A percentile compares a stretch with the other conserved stretches of the same genome.
Evolutionary conservation across 2,113 vertebrate genomes (phyloP).

Genomic region (Corythoichthys haematopterus): DNA sequence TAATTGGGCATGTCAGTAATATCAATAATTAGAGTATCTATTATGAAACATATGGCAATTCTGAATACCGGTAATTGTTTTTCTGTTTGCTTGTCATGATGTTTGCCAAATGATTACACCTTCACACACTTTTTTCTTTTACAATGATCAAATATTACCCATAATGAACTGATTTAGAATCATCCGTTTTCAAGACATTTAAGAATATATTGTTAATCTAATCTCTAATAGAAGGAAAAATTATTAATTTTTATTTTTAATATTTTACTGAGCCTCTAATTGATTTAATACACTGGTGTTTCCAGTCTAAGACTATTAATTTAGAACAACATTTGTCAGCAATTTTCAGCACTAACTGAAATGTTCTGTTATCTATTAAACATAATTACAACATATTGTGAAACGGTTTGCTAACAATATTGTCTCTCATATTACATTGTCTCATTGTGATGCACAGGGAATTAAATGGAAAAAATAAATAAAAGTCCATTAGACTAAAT

Average conservation of each 20-base stretch:
- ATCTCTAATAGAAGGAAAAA: too few relatives aligned
- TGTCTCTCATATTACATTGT: neutral
- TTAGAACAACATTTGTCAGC: neutral
- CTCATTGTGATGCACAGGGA: constrained; percentile 7
- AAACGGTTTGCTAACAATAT: neutral
- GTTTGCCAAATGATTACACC: neutral
- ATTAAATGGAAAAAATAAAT: constrained; percentile 30
- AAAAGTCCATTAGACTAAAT: constrained; percentile 28
- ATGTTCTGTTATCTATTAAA: neutral
- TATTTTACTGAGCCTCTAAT: neutral
- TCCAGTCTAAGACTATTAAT: neutral
- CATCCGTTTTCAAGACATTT: too few relatives aligned
- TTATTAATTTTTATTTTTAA: neutral
- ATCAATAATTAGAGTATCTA: constrained; percentile 15
- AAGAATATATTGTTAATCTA: too few relatives aligned
- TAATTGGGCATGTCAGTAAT: constrained; percentile 21
- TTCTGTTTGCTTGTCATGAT: constrained; percentile 13
- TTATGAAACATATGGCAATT: constrained; percentile 7
- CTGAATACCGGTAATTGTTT: constrained; percentile 18
- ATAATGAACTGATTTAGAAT: too few relatives aligned
- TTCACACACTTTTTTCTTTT: too few relatives aligned
- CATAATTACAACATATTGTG: neutral
- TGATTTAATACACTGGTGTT: neutral
- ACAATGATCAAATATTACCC: neutral
- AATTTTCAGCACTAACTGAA: neutral